Evolutionary conservation across 2,888 invertebrate genomes (phyloP).

Genomic region (Proisotoma minuta): DNA sequence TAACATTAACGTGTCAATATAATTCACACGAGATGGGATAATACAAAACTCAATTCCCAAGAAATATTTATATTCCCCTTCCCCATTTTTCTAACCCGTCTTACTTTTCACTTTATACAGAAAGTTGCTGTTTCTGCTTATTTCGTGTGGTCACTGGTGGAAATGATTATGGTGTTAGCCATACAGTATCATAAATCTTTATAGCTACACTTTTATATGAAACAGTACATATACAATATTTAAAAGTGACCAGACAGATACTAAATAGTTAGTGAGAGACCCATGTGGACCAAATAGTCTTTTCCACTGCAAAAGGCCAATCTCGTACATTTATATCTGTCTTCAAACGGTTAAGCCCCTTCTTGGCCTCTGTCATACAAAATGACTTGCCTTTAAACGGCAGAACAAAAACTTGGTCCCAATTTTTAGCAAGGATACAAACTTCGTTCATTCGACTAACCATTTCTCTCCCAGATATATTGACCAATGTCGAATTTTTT

Average conservation of each 20-base stretch:
- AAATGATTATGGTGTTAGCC: neutral
- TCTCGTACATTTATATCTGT: slow-evolving; percentile 30
- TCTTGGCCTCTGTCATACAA: neutral
- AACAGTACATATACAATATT: neutral
- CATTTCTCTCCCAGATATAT: no score
- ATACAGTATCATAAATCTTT: neutral
- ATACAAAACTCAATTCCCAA: slow-evolving; percentile 6
- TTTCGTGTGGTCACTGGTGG: no score
- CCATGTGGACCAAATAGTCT: slow-evolving; percentile 18
- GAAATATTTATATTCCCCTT: slow-evolving; percentile 1
- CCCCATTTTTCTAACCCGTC: neutral
- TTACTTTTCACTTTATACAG: neutral
- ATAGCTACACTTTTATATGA: no score
- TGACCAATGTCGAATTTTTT: no score
- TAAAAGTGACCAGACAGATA: neutral
- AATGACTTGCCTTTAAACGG: no score
- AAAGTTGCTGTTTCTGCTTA: neutral
- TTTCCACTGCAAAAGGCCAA: slow-evolving; percentile 25
- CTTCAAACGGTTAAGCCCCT: slow-evolving; percentile 4
- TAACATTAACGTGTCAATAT: slow-evolving; percentile 3
- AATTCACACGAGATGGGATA: neutral
- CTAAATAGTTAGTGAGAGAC: neutral
- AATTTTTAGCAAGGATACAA: no score
- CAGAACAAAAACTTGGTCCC: no score
- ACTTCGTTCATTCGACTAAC: no score